Conservation (phyloP, 1,140 invertebrate species). For the Hyphantria cunea region DNA sequence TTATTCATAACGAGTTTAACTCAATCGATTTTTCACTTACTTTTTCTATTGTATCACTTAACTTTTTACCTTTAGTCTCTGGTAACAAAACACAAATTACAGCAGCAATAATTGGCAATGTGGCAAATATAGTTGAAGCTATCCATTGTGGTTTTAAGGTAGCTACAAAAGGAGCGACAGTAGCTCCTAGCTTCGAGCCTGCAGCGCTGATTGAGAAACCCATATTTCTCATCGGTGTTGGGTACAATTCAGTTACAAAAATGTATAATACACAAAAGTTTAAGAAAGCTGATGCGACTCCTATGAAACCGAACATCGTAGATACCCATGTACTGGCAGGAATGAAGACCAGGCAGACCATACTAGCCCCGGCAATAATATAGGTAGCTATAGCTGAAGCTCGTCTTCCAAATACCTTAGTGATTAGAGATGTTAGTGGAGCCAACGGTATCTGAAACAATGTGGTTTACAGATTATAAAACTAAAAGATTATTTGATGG, state of each 20-base stretch:
- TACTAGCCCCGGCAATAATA: conserved; percentile 25
- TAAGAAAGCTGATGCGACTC: conserved; percentile 29
- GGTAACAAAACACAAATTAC: conserved; percentile 42
- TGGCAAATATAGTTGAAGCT: conserved; percentile 46
- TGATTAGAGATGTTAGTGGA: conserved; percentile 33
- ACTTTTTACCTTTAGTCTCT: conserved; percentile 53
- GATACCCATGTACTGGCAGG: conserved; percentile 35
- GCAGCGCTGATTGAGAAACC: conserved; percentile 40
- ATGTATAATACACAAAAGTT: conserved; percentile 40
- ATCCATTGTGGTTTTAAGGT: conserved; percentile 47
- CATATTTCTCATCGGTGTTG: conserved; percentile 53
- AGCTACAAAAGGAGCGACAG: conserved; percentile 51
- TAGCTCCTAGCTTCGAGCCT: conserved; percentile 45
- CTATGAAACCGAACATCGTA: conserved; percentile 36
- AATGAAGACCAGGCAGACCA: conserved; percentile 42
- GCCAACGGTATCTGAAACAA: conserved; percentile 35
- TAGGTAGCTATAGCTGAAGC: conserved; percentile 22
- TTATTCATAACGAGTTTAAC: neutral
- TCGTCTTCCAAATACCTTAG: conserved; percentile 42
- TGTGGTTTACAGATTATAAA: no score
- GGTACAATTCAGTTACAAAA: conserved; percentile 46
- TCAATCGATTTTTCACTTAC: conserved; percentile 2
- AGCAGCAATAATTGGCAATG: conserved; percentile 39
- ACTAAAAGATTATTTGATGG: no score
- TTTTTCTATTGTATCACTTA: conserved; percentile 47